Base-by-base conservation (phyloP, 2,888 invertebrate genomes). In the Metallyticus violacea region DNA sequence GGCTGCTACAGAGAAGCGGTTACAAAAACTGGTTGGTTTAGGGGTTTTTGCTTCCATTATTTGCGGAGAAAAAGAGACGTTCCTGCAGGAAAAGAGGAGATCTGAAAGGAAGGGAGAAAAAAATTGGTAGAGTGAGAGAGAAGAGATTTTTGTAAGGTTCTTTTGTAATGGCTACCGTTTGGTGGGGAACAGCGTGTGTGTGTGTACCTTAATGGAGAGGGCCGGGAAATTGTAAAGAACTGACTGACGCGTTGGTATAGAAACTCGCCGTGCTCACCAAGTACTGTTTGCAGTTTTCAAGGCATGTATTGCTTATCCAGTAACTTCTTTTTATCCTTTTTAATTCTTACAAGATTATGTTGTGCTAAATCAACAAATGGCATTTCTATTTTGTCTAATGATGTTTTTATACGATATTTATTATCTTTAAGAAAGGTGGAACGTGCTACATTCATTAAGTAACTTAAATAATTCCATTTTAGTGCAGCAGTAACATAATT, bases 21-120 rank as follows among this genome's bases (percentile, higher is more conserved):
- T 26, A 82, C 82, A 82, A 82, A 82, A 82, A 82, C 82, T 82
- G 82, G 82, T 82, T 82, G 82, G 82, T 82, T 82, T 82, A 82
- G 82, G 76, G 82, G 82, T 82, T 82, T 82, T 76, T 82, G 76
- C 76, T 26, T 26, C 82, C 76, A 76, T 82, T 82, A 82, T 82
- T 40, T 25, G 40, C 40, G 40, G 26, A 76, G 76, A 76, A 82
- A 15, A 40, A 40, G 40, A 81, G 25, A 9, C 26, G 29, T 30
- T 81, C 40, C 40, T 62, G 40, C 40, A 62, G 40, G 15, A 62
- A 9, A 62, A n/a, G n/a, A n/a, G n/a, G n/a, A n/a, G n/a, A 15
- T 62, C 40, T 62, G 40, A 62, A 62, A 15, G 40, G 40, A 62
- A 62, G 40, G 40, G 76, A 76, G 76, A 81, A n/a, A 81, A 30